A percentile compares a stretch with the other conserved stretches of the same genome.
Conservation (phyloP, 2,888 invertebrate species). For the Hecatera dysodea region DNA sequence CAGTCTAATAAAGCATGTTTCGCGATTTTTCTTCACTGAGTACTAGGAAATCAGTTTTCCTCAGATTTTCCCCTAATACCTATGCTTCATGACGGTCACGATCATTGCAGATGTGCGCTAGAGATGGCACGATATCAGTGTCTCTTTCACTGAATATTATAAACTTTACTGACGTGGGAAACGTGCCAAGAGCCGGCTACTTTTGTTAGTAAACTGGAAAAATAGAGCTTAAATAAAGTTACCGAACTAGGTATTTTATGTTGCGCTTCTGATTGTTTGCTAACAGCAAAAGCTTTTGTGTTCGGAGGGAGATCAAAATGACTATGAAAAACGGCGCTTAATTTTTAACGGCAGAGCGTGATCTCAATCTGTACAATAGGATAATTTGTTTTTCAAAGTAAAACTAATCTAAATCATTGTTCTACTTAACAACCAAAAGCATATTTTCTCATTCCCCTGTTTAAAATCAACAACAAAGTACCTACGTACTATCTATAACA, state of each 20-base stretch:
- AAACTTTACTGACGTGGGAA: constrained; percentile 78
- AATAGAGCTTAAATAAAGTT: constrained; percentile 73
- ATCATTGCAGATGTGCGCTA: constrained; percentile 60
- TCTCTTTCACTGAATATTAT: constrained; percentile 71
- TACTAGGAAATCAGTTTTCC: constrained; percentile 25
- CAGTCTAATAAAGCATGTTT: background rate
- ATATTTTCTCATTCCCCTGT: constrained; percentile 4
- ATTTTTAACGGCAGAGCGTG: background rate
- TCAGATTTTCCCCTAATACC: constrained; percentile 7
- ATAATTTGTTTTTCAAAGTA: constrained; percentile 5
- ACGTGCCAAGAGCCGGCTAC: constrained; percentile 77
- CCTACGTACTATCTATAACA: constrained; percentile 67
- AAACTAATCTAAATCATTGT: constrained; percentile 26
- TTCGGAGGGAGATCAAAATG: background rate
- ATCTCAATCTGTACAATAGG: background rate
- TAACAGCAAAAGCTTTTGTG: constrained; percentile 16
- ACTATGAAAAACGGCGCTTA: background rate
- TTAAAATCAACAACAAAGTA: constrained; percentile 58
- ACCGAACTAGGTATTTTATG: constrained; percentile 57
- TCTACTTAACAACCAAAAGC: background rate
- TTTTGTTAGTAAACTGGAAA: constrained; percentile 70
- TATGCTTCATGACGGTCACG: constrained; percentile 41
- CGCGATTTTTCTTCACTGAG: background rate
- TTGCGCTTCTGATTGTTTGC: constrained; percentile 49
- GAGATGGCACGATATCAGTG: constrained; percentile 49